These are phyloP conservation scores for Lates calcarifer DNA, from an alignment of 2,113 vertebrate species.

Conservation along the genomic window DNA sequence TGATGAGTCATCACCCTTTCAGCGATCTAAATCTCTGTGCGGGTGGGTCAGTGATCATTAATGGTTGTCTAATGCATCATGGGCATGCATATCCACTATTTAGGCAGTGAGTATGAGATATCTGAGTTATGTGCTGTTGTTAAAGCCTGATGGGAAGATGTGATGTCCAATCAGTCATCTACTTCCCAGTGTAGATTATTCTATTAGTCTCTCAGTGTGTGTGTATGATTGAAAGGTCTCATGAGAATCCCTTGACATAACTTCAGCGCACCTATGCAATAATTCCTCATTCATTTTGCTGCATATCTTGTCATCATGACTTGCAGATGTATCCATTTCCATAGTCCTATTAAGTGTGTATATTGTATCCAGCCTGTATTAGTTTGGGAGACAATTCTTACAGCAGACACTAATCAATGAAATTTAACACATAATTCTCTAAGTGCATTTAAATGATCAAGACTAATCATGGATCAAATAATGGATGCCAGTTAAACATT, in stretches of 20 bases:
- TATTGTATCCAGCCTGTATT: neutral
- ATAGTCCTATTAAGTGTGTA: neutral
- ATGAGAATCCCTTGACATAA: conserved; percentile 23
- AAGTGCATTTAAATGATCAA: conserved; percentile 2
- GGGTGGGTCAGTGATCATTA: conserved; percentile 51
- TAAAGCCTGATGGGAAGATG: conserved; percentile 44
- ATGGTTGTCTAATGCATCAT: conserved; percentile 54
- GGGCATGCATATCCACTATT: conserved; percentile 41
- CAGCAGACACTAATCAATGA: conserved; percentile 12
- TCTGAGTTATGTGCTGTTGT: conserved; percentile 70
- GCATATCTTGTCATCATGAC: neutral
- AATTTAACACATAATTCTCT: conserved; percentile 12
- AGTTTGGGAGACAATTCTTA: neutral
- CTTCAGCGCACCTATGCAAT: conserved; percentile 32
- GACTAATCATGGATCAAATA: neutral
- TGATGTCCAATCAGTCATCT: conserved; percentile 54
- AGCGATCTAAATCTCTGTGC: conserved; percentile 43
- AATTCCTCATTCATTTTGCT: conserved; percentile 21
- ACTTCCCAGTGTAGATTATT: conserved; percentile 44
- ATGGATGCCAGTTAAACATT: neutral
- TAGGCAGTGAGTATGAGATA: conserved; percentile 26
- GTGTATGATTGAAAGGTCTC: conserved; percentile 54
- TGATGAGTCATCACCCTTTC: conserved; percentile 48
- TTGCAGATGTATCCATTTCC: conserved; percentile 11
- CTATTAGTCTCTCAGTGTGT: conserved; percentile 38